phyloP scores from a whole-genome alignment of 2,888 invertebrate genomes.

The Pseudococcus viburni region DNA sequence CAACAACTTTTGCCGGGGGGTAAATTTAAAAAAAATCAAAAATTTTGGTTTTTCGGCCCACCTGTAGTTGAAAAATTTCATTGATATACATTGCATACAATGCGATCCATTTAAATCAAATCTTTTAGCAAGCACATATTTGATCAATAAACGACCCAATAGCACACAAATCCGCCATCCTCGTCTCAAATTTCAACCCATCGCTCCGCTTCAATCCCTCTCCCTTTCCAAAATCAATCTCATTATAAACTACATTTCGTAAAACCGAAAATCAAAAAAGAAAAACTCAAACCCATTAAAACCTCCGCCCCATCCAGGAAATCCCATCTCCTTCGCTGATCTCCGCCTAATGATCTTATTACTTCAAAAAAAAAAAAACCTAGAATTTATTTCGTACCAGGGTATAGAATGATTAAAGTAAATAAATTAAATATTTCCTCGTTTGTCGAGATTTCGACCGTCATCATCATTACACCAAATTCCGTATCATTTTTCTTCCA shows the following conservation, averaged over 20 bases:
- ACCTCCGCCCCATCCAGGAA: background rate
- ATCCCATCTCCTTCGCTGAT: background rate
- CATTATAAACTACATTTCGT: background rate
- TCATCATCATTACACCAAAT: constrained; percentile 60
- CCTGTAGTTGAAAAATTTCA: too few species aligned
- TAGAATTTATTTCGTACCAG: constrained; percentile 6
- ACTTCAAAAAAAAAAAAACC: background rate
- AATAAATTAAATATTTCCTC: constrained; percentile 64
- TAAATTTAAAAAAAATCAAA: too few species aligned
- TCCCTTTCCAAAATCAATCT: background rate
- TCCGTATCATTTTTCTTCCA: constrained; percentile 54
- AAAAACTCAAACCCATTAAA: constrained; percentile 6
- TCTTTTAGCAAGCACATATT: too few species aligned
- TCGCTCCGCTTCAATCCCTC: background rate
- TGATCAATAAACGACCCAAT: too few species aligned
- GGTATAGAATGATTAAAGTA: constrained; percentile 58
- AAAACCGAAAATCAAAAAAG: background rate
- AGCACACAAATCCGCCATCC: too few species aligned
- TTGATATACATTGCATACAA: too few species aligned
- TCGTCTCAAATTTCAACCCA: background rate
- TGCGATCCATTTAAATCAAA: too few species aligned
- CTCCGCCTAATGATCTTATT: constrained; percentile 42
- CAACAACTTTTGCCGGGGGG: too few species aligned
- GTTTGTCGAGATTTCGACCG: constrained; percentile 62
- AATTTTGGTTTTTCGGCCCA: too few species aligned